These are phyloP conservation scores for Subanguina moxae DNA, from an alignment of 1,140 invertebrate genomes.

Conservation along the genomic window DNA sequence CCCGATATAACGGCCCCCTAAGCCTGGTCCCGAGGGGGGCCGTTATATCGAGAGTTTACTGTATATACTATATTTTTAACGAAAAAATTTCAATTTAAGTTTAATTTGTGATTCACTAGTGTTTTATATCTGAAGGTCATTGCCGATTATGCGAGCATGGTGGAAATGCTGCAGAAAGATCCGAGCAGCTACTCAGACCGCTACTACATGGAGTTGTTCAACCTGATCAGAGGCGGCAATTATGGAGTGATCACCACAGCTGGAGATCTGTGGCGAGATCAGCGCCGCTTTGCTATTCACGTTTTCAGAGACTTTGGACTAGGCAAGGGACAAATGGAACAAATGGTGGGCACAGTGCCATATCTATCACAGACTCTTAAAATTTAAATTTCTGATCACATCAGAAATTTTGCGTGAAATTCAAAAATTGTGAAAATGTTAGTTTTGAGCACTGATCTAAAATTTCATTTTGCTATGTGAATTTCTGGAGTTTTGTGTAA, in stretches of 20 bases:
- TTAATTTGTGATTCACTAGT: conserved; percentile 4
- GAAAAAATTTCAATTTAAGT: conserved; percentile 31
- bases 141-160: conserved; percentile 5
- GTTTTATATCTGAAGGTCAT: not conserved
- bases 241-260: conserved; percentile 40
- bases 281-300: conserved; percentile 46
- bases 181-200: not conserved
- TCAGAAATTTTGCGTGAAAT: too few relatives aligned
- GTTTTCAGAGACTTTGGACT: conserved; percentile 45
- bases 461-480: too few relatives aligned
- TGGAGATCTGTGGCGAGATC: conserved; percentile 41
- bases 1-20: conserved; percentile 33
- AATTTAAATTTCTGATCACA: too few relatives aligned
- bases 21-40: too few relatives aligned
- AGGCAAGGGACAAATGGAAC: conserved; percentile 41
- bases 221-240: conserved; percentile 15
- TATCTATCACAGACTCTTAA: too few relatives aligned
- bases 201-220: conserved; percentile 4
- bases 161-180: conserved; percentile 6
- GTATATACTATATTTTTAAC: conserved; percentile 29
- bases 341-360: conserved; percentile 48
- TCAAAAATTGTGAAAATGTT: too few relatives aligned
- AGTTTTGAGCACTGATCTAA: too few relatives aligned
- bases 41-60: too few relatives aligned
- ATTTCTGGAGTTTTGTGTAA: too few relatives aligned